Conservation (phyloP, 2,888 invertebrate species). For the Villa cingulata region DNA sequence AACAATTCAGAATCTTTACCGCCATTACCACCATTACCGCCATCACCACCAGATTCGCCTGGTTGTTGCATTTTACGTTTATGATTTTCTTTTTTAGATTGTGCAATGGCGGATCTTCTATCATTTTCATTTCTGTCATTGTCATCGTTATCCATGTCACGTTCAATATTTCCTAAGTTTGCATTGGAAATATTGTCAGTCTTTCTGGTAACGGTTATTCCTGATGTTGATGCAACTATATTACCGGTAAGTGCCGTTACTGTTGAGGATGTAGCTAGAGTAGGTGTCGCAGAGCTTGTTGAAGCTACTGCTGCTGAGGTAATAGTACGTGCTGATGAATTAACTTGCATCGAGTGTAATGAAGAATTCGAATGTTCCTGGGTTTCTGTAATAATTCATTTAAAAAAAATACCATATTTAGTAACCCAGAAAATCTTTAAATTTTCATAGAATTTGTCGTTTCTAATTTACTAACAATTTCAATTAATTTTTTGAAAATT, state of each 20-base stretch:
- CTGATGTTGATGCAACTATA: constrained; percentile 9
- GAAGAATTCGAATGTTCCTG: constrained; percentile 38
- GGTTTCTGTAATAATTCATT: constrained; percentile 22
- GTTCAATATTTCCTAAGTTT: constrained; percentile 14
- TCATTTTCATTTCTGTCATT: constrained; percentile 13
- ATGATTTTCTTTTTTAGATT: constrained; percentile 11
- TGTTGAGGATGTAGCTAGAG: constrained; percentile 2
- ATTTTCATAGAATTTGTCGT: too few relatives aligned
- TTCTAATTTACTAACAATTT: too few relatives aligned
- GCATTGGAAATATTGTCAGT: constrained; percentile 35
- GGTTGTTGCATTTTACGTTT: constrained; percentile 22
- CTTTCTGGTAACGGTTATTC: constrained; percentile 35
- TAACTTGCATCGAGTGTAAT: constrained; percentile 31
- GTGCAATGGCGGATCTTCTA: constrained; percentile 7
- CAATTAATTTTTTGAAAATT: too few relatives aligned
- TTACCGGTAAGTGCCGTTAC: constrained; percentile 3
- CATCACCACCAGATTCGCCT: constrained; percentile 14
- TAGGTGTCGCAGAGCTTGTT: constrained; percentile 8
- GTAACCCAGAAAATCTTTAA: too few relatives aligned
- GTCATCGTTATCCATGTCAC: constrained; percentile 13
- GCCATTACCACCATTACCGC: constrained; percentile 13
- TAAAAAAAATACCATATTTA: too few relatives aligned
- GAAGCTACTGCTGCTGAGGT: constrained; percentile 16
- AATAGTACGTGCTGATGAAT: constrained; percentile 23
- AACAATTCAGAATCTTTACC: constrained; percentile 26